Evolutionary conservation across 2,113 vertebrate genomes (phyloP).

Genomic region (Phoxinus phoxinus): DNA sequence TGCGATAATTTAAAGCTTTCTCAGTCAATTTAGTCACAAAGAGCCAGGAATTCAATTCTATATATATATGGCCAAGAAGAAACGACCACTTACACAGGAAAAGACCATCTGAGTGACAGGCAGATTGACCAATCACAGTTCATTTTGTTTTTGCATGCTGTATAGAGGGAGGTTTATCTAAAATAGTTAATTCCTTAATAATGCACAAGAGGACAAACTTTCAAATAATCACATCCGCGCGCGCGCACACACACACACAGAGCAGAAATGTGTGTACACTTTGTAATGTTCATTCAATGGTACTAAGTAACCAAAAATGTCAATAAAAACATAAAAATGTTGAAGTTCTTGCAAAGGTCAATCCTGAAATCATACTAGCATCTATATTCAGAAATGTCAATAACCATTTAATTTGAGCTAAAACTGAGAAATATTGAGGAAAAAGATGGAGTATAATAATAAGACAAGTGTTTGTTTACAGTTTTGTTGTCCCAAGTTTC

Average conservation of each 20-base stretch:
- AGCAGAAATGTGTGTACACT: neutral
- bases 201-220: neutral
- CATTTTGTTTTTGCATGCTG: neutral
- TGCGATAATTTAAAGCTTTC: slow-evolving; percentile 5
- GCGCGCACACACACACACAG: no score
- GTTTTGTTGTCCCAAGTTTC: neutral
- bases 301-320: neutral
- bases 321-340: neutral
- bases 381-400: neutral
- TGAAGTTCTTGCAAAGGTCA: neutral
- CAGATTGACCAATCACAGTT: neutral
- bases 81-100: neutral
- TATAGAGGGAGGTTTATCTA: neutral
- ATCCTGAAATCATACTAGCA: neutral
- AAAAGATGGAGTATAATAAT: neutral
- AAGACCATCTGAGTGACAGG: neutral
- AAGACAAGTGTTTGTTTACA: neutral
- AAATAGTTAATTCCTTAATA: neutral
- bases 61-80: neutral
- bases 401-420: neutral
- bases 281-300: neutral
- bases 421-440: neutral
- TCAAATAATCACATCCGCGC: no score
- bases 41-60: neutral
- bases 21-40: neutral